phyloP scores from a whole-genome alignment of 2,797 vertebrate species.

The Gymnothorax javanicus region DNA sequence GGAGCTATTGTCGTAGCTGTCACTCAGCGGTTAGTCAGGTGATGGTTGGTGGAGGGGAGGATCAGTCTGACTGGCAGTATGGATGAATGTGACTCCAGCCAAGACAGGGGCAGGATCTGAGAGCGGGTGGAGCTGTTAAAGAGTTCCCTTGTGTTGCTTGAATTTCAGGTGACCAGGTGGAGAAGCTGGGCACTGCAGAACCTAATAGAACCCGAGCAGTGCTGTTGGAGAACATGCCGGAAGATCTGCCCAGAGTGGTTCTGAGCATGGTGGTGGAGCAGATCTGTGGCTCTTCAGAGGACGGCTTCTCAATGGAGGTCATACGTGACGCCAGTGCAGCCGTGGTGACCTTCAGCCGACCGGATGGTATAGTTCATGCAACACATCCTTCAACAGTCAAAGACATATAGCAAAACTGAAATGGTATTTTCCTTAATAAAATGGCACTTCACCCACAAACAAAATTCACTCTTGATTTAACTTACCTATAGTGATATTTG shows the following conservation, averaged over 20 bases:
- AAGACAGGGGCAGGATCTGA: no score
- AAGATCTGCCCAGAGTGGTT: slow-evolving; percentile 42
- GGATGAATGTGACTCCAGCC: no score
- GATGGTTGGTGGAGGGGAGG: neutral
- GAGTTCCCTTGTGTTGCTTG: neutral
- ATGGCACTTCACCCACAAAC: no score
- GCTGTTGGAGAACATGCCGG: slow-evolving; percentile 56
- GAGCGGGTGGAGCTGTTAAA: neutral
- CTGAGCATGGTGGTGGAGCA: slow-evolving; percentile 65
- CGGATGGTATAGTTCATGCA: slow-evolving; percentile 40
- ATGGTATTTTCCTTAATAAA: no score
- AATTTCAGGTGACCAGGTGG: neutral
- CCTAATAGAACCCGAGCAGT: slow-evolving; percentile 22
- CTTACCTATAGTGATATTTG: no score
- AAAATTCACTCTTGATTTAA: no score
- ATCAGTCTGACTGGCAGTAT: neutral
- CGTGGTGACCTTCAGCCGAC: slow-evolving; percentile 58
- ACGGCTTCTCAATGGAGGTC: slow-evolving; percentile 56
- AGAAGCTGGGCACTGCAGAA: neutral
- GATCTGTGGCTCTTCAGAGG: slow-evolving; percentile 46
- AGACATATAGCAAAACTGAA: no score
- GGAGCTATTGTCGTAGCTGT: no score
- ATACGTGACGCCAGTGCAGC: slow-evolving; percentile 57
- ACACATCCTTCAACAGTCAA: no score
- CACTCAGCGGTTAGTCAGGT: neutral